A percentile compares a stretch with the other conserved stretches of the same genome.
These are phyloP conservation scores for Synchiropus splendidus DNA, from an alignment of 2,113 vertebrate species.

Conservation along the genomic window DNA sequence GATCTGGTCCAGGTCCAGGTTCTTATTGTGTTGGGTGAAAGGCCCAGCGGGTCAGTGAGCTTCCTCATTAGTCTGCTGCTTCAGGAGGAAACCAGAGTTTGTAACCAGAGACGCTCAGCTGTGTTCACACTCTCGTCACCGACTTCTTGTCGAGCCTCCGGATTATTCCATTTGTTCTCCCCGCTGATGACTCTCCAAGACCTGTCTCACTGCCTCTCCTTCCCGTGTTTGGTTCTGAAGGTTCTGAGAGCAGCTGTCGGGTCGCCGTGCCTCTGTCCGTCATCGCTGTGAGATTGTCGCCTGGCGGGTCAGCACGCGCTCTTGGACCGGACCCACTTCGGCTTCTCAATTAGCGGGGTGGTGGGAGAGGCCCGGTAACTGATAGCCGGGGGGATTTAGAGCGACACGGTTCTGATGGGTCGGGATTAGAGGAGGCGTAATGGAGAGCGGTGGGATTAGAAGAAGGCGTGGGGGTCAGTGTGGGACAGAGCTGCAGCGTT, in stretches of 20 bases:
- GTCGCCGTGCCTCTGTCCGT: neutral
- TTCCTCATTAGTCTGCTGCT: neutral
- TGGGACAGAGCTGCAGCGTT: neutral
- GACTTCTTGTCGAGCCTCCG: constrained; percentile 5
- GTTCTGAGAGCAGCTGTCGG: neutral
- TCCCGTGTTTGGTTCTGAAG: neutral
- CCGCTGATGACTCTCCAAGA: no score
- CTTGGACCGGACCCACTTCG: neutral
- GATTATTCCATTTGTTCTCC: constrained; percentile 24
- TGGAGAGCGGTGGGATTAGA: neutral
- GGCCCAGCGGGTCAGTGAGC: neutral
- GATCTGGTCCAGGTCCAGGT: neutral
- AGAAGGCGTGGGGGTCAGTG: neutral
- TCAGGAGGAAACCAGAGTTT: neutral
- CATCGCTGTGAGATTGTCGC: neutral
- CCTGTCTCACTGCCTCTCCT: no score
- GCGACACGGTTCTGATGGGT: neutral
- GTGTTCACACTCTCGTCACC: constrained; percentile 35
- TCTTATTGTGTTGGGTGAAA: no score
- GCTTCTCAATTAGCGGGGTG: neutral
- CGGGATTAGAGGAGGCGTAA: neutral
- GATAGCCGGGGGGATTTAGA: neutral
- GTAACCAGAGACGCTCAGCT: constrained; percentile 1
- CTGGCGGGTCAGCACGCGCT: neutral
- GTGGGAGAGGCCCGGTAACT: neutral